phyloP scores from a whole-genome alignment of 2,113 vertebrate genomes.

The Canis aureus region DNA sequence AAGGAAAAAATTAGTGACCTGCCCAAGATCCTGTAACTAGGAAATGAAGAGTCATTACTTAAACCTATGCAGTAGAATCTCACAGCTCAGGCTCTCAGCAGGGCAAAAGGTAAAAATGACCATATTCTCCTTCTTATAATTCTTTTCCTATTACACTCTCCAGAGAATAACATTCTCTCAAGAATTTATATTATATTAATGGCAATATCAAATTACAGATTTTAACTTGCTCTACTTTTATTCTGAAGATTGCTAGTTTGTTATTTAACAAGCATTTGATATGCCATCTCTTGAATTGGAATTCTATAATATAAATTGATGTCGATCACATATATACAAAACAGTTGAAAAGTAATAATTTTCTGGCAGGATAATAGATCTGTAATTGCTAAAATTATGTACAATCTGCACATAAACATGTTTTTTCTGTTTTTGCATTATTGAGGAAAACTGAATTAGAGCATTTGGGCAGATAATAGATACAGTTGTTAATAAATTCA shows the following conservation, averaged over 20 bases:
- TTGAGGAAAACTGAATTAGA: neutral
- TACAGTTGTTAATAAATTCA: neutral
- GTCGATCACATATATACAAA: neutral
- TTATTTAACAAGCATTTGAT: neutral
- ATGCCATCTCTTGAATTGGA: neutral
- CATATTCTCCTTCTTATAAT: neutral
- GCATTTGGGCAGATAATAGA: neutral
- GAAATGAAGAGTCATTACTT: neutral
- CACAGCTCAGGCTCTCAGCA: neutral
- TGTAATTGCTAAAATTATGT: neutral
- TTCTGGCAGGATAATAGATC: neutral
- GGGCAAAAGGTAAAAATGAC: no score
- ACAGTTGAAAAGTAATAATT: neutral
- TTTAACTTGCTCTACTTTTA: neutral
- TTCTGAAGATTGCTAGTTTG: neutral
- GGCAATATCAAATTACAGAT: neutral
- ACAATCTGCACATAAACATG: neutral
- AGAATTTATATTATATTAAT: neutral
- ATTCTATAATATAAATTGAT: neutral
- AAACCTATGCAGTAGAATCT: neutral
- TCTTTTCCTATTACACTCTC: neutral
- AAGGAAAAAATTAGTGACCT: neutral
- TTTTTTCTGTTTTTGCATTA: neutral
- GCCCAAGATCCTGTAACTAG: neutral
- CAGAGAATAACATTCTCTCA: neutral